Evolutionary conservation across 2,888 invertebrate genomes (phyloP).

Genomic region (Muscina levida): DNA sequence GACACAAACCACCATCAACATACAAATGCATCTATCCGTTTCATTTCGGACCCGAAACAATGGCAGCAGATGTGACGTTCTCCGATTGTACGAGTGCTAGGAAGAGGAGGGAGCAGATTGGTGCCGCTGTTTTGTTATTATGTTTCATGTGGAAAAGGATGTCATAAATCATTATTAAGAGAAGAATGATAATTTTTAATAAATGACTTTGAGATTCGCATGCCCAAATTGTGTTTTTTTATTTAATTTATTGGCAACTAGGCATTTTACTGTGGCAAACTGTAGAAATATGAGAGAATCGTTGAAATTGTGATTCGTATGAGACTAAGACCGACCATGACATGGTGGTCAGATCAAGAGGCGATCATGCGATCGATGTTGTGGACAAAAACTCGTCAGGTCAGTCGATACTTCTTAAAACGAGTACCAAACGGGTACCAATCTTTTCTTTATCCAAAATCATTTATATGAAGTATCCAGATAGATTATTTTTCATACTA

Average conservation of each 20-base stretch:
- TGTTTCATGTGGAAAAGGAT: slow-evolving; percentile 54
- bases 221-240: background rate
- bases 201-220: slow-evolving; percentile 42
- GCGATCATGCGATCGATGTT: no score
- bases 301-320: no score
- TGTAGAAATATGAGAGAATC: no score
- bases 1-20: slow-evolving; percentile 23
- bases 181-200: slow-evolving; percentile 59
- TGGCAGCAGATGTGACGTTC: slow-evolving; percentile 55
- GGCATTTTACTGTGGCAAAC: no score
- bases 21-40: background rate
- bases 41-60: slow-evolving; percentile 24
- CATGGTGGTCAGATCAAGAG: no score
- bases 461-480: no score
- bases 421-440: no score
- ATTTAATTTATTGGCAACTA: slow-evolving; percentile 14
- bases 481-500: no score
- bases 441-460: no score
- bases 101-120: slow-evolving; percentile 30
- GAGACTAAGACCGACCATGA: no score
- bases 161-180: slow-evolving; percentile 60
- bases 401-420: no score
- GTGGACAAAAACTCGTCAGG: no score
- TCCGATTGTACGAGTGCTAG: slow-evolving; percentile 6
- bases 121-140: slow-evolving; percentile 17